Evolutionary conservation across 1,140 invertebrate genomes (phyloP).

Genomic region (Bathynomus jamesi): DNA sequence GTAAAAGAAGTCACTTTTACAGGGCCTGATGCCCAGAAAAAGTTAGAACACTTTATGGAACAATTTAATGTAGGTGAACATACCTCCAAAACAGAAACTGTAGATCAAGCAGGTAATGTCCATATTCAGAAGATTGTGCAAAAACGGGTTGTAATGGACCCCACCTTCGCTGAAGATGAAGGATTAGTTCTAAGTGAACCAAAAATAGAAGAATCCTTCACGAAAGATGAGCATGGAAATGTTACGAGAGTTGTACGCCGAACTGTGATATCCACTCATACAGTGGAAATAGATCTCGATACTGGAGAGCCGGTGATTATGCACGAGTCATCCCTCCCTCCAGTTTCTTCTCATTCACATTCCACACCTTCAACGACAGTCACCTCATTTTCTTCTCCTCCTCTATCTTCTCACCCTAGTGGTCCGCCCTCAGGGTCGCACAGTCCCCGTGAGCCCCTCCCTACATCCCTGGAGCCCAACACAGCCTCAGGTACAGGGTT

Average conservation of each 20-base stretch:
- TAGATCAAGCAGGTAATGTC: constrained; percentile 49
- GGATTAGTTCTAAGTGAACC: constrained; percentile 33
- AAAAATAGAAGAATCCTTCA: constrained; percentile 24
- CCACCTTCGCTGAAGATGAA: constrained; percentile 29
- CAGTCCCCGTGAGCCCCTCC: constrained; percentile 30
- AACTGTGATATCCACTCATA: constrained; percentile 33
- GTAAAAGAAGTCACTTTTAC: constrained; percentile 50
- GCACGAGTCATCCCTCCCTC: neutral
- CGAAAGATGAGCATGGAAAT: constrained; percentile 33
- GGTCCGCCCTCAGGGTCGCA: constrained; percentile 33
- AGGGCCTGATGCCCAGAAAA: constrained; percentile 48
- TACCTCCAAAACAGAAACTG: constrained; percentile 45
- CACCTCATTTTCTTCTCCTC: too few relatives aligned
- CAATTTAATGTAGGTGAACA: constrained; percentile 49
- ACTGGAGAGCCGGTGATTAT: constrained; percentile 30
- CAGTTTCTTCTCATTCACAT: neutral
- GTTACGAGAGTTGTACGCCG: constrained; percentile 34
- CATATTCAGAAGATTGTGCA: constrained; percentile 48
- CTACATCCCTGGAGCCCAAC: constrained; percentile 35
- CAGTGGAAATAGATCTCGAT: constrained; percentile 33
- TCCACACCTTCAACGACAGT: too few relatives aligned
- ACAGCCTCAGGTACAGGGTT: constrained; percentile 35
- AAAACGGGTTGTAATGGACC: constrained; percentile 45
- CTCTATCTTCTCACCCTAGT: constrained; percentile 15
- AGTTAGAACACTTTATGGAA: constrained; percentile 47